Conservation (phyloP, 2,888 invertebrate genomes). For the Brachypalpus laphriformis region DNA sequence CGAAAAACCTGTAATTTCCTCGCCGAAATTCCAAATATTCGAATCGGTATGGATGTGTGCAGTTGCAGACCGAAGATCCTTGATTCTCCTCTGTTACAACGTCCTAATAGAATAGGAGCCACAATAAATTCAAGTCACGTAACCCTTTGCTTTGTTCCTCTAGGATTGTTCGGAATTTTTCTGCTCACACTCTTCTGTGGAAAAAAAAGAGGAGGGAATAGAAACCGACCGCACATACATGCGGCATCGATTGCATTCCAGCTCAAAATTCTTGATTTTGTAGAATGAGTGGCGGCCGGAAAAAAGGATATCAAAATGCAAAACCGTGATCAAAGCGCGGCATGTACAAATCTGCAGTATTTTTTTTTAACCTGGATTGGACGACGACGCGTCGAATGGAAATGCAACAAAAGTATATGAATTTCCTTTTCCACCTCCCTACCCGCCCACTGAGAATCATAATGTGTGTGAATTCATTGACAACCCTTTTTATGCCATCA, state of each 20-base stretch:
- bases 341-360: slow-evolving; percentile 21
- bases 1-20: slow-evolving; percentile 70
- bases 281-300: background rate
- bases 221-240: slow-evolving; percentile 46
- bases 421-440: background rate
- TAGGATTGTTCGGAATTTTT: slow-evolving; percentile 64
- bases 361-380: slow-evolving; percentile 36
- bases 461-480: slow-evolving; percentile 18
- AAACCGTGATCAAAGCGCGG: slow-evolving; percentile 28
- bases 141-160: slow-evolving; percentile 63
- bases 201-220: background rate
- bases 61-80: slow-evolving; percentile 65
- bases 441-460: background rate
- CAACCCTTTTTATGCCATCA: background rate
- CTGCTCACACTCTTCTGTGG: slow-evolving; percentile 6
- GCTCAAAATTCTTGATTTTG: slow-evolving; percentile 49
- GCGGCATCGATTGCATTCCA: slow-evolving; percentile 57
- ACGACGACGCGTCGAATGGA: slow-evolving; percentile 14
- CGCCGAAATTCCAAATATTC: slow-evolving; percentile 59
- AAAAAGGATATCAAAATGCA: slow-evolving; percentile 42
- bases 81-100: slow-evolving; percentile 58
- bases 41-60: slow-evolving; percentile 49
- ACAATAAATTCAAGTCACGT: slow-evolving; percentile 73
- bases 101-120: slow-evolving; percentile 69
- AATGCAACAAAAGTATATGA: slow-evolving; percentile 30